phyloP scores from a whole-genome alignment of 2,888 invertebrate species.

The Chloromyia formosa region DNA sequence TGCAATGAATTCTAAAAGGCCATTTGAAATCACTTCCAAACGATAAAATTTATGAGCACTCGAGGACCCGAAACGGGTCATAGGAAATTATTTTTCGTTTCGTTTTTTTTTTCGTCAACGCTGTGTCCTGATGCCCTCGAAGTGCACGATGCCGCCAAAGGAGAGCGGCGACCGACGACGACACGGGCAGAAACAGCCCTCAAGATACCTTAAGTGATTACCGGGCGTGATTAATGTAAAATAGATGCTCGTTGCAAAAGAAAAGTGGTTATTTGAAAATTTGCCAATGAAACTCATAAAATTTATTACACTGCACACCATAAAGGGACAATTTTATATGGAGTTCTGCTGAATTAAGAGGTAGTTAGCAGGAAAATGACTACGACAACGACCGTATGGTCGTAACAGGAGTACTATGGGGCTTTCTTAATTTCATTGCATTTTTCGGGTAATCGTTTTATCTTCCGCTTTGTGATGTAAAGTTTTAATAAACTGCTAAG shows the following conservation, averaged over 20 bases:
- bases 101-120: too few relatives aligned
- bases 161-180: background rate
- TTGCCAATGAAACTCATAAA: slow-evolving; percentile 38
- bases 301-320: slow-evolving; percentile 35
- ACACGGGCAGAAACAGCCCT: background rate
- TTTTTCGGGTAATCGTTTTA: slow-evolving; percentile 16
- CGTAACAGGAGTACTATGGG: background rate
- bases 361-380: slow-evolving; percentile 18
- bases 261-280: slow-evolving; percentile 44
- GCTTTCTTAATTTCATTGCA: background rate
- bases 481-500: background rate
- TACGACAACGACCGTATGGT: background rate
- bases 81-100: slow-evolving; percentile 36
- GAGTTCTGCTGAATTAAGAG: slow-evolving; percentile 18
- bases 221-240: slow-evolving; percentile 43
- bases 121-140: background rate
- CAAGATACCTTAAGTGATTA: slow-evolving; percentile 42
- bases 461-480: background rate
- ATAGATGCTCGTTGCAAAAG: slow-evolving; percentile 40
- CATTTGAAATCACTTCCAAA: slow-evolving; percentile 33
- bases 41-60: slow-evolving; percentile 39
- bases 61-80: slow-evolving; percentile 38
- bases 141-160: slow-evolving; percentile 15
- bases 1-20: slow-evolving; percentile 37
- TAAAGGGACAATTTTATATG: slow-evolving; percentile 28